Percentiles rank a stretch among this genome's conserved stretches.
phyloP scores from a whole-genome alignment of 2,113 vertebrate genomes.

The Argyrosomus japonicus region DNA sequence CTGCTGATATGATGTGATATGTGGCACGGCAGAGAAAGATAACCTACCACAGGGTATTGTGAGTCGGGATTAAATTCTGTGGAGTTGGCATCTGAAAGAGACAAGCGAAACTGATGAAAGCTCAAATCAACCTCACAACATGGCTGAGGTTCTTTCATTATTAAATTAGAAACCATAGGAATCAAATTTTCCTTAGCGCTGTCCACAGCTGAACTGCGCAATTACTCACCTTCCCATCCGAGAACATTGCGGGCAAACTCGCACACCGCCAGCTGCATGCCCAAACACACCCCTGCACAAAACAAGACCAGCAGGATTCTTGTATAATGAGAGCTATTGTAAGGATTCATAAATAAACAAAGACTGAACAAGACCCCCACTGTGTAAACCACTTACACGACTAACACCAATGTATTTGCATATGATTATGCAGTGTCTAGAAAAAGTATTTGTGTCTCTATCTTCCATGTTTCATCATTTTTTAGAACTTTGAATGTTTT shows the following conservation, averaged over 20 bases:
- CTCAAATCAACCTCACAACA: constrained; percentile 3
- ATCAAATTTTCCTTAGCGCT: not conserved
- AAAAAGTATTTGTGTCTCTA: not conserved
- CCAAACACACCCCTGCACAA: constrained; percentile 91
- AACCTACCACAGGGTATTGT: constrained; percentile 92
- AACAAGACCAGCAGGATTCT: constrained; percentile 49
- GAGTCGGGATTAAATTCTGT: constrained; percentile 96
- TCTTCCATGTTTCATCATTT: not conserved
- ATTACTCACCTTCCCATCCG: constrained; percentile 90
- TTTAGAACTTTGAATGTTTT: not conserved
- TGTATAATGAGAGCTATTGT: constrained; percentile 28
- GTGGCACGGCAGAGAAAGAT: not conserved
- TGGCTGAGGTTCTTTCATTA: not conserved
- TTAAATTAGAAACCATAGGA: constrained; percentile 31
- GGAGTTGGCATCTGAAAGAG: constrained; percentile 90
- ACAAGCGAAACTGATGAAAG: constrained; percentile 38
- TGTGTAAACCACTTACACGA: constrained; percentile 8
- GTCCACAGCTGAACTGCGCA: not conserved
- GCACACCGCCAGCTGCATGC: constrained; percentile 97
- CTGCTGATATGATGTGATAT: not conserved
- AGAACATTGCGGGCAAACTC: constrained; percentile 93
- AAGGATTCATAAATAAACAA: constrained; percentile 33
- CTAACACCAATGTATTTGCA: constrained; percentile 16
- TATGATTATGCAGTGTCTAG: constrained; percentile 6
- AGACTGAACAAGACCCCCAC: constrained; percentile 27